Conservation (phyloP, 2,113 vertebrate genomes). For the Catharus fuscescens region DNA sequence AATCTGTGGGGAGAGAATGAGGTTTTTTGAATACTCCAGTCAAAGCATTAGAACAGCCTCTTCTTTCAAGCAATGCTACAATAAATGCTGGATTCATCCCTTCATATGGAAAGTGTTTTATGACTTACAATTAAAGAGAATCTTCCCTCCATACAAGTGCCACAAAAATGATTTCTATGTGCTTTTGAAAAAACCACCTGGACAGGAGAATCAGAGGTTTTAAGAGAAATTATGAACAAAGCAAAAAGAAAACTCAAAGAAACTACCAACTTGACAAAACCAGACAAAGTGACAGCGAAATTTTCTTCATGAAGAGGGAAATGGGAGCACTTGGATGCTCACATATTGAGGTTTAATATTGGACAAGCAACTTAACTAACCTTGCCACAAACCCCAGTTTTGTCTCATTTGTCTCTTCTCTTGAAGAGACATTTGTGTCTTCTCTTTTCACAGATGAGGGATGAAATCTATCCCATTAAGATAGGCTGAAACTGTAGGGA, state of each 20-base stretch:
- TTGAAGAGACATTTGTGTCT: too few species aligned
- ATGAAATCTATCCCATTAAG: background rate
- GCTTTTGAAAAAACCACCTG: background rate
- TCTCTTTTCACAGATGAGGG: background rate
- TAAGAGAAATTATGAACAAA: background rate
- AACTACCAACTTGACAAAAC: background rate
- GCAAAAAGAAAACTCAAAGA: accelerated
- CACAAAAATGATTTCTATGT: background rate
- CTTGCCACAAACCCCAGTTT: background rate
- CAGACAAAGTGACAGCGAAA: background rate
- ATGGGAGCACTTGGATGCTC: background rate
- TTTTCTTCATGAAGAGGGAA: background rate
- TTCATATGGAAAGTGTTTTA: background rate
- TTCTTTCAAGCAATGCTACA: background rate
- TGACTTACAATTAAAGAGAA: background rate
- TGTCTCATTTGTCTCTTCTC: background rate
- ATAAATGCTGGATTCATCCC: background rate
- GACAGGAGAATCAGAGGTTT: background rate
- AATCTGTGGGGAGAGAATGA: accelerated
- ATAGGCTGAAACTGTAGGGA: background rate
- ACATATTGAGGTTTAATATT: background rate
- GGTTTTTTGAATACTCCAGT: background rate
- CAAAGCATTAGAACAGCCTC: background rate
- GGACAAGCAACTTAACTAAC: background rate
- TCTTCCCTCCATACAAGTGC: background rate